Percentiles rank a stretch among this genome's conserved stretches.
Conservation (phyloP, 2,797 vertebrate species). For the Harpagifer antarcticus region DNA sequence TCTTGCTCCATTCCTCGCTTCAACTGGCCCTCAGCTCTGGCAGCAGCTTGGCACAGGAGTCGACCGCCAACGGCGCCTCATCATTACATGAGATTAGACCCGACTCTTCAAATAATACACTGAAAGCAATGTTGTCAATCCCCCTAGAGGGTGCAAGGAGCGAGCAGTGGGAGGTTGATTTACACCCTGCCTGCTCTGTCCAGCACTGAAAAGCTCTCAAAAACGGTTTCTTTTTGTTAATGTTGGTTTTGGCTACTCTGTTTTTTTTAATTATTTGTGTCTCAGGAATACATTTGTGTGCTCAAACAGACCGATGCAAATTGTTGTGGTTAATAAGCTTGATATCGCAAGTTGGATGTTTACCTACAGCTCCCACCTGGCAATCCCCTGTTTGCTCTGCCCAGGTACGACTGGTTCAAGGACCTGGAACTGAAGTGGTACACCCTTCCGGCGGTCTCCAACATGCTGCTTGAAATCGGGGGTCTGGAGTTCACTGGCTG, state of each 20-base stretch:
- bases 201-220: constrained; percentile 58
- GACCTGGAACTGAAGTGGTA: constrained; percentile 97
- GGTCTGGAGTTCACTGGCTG: constrained; percentile 96
- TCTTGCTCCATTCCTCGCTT: constrained; percentile 64
- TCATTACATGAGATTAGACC: constrained; percentile 70
- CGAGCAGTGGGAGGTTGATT: constrained; percentile 50
- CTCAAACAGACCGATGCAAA: neutral
- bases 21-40: constrained; percentile 62
- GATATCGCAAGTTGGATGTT: constrained; percentile 25
- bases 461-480: constrained; percentile 96
- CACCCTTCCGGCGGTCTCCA: constrained; percentile 93
- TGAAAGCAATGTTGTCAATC: constrained; percentile 58
- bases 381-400: constrained; percentile 1
- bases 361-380: neutral
- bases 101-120: constrained; percentile 65
- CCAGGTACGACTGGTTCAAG: constrained; percentile 95
- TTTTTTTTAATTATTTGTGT: constrained; percentile 20
- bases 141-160: constrained; percentile 48
- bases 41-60: constrained; percentile 73
- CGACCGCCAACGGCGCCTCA: constrained; percentile 59
- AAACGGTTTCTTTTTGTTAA: constrained; percentile 60
- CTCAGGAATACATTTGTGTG: constrained; percentile 26
- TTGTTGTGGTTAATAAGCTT: neutral
- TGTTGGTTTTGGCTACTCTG: constrained; percentile 74
- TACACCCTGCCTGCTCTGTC: constrained; percentile 47